Evolutionary conservation across 1,140 invertebrate genomes (phyloP).

Genomic region (Armadillidium nasatum): DNA sequence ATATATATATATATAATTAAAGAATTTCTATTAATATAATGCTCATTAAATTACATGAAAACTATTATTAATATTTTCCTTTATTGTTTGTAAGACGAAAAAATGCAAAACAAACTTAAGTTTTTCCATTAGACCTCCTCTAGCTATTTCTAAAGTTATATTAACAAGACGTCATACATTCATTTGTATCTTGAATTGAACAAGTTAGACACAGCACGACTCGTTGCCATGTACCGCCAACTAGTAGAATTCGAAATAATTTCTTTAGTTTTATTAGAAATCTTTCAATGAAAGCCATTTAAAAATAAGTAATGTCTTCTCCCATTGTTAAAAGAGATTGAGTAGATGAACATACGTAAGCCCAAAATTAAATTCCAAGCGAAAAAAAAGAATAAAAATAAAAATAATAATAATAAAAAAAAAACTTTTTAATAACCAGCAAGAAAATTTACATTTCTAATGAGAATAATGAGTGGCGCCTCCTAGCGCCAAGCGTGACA

Average conservation of each 20-base stretch:
- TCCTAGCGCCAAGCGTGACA: background rate
- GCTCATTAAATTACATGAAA: constrained; percentile 1
- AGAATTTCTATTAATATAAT: background rate
- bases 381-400: background rate
- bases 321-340: background rate
- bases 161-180: background rate
- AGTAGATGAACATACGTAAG: background rate
- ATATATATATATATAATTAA: background rate
- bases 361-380: background rate
- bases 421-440: background rate
- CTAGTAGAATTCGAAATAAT: background rate
- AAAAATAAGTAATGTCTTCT: background rate
- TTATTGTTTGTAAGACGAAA: background rate
- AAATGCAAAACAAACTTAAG: background rate
- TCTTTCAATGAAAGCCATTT: background rate
- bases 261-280: background rate
- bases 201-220: background rate
- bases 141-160: background rate
- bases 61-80: background rate
- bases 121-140: background rate
- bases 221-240: background rate
- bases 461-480: background rate
- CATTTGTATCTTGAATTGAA: background rate
- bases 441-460: background rate
- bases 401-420: too few relatives aligned